Evolutionary conservation across 2,888 invertebrate genomes (phyloP).

Genomic region (Drosophila colorata): DNA sequence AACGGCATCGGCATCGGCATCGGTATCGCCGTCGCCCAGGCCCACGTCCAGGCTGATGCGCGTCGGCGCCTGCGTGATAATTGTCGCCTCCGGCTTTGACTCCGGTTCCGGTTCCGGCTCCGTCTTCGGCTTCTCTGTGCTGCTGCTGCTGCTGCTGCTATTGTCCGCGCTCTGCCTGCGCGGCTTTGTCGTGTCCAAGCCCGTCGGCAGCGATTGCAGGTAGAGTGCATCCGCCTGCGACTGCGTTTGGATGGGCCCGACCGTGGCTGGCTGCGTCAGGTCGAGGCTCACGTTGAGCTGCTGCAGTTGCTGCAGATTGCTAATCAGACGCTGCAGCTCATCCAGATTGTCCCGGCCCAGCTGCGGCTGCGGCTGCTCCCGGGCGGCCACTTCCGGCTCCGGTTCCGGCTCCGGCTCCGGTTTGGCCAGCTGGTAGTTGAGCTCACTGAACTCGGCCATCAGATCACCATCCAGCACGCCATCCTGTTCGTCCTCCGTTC

Average conservation of each 20-base stretch:
- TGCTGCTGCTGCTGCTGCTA: constrained; percentile 14
- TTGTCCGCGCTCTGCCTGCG: constrained; percentile 40
- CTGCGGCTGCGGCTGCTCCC: constrained; percentile 20
- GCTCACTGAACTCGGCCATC: constrained; percentile 80
- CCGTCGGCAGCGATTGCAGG: constrained; percentile 67
- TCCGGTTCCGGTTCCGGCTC: too few relatives aligned
- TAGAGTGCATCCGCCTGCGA: constrained; percentile 78
- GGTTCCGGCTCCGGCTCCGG: constrained; percentile 54
- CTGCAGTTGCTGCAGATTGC: constrained; percentile 84
- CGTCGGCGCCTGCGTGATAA: constrained; percentile 69
- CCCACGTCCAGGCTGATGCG: constrained; percentile 75
- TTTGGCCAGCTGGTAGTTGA: constrained; percentile 80
- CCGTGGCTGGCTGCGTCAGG: not conserved
- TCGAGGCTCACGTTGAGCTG: constrained; percentile 76
- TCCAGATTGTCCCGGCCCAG: constrained; percentile 86
- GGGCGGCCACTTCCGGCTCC: constrained; percentile 1
- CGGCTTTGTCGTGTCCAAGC: constrained; percentile 56
- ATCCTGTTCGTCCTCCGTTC: constrained; percentile 21
- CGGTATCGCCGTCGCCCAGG: constrained; percentile 48
- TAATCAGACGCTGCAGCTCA: constrained; percentile 85
- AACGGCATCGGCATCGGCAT: constrained; percentile 40
- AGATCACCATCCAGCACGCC: constrained; percentile 70
- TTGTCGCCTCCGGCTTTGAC: constrained; percentile 5
- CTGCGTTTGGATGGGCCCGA: constrained; percentile 62
- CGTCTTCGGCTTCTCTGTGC: constrained; percentile 12